These are phyloP conservation scores for Parnassius orleans DNA, from an alignment of 2,888 invertebrate species.

Conservation along the genomic window DNA sequence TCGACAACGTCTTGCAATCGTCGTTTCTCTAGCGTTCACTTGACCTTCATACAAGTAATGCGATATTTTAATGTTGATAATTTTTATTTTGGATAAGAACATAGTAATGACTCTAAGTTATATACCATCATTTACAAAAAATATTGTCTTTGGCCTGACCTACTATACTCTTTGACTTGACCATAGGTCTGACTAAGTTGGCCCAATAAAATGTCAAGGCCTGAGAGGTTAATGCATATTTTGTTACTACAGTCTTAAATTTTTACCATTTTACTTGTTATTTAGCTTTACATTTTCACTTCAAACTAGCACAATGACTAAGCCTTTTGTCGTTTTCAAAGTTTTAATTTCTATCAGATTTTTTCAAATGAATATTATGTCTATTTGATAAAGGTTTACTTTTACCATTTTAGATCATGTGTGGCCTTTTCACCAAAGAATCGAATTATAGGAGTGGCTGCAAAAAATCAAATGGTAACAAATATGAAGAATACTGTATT, in stretches of 20 bases:
- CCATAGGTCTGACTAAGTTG: no score
- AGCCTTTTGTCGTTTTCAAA: slow-evolving; percentile 20
- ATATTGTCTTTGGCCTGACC: no score
- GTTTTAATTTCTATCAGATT: background rate
- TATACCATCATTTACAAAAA: no score
- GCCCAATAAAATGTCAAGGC: no score
- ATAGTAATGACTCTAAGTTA: no score
- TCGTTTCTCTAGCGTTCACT: no score
- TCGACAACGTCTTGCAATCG: no score
- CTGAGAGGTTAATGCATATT: no score
- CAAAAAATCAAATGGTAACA: slow-evolving; percentile 97
- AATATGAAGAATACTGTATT: slow-evolving; percentile 98
- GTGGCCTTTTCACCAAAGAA: slow-evolving; percentile 97
- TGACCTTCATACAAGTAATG: no score
- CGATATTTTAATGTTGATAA: no score
- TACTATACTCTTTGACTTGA: no score
- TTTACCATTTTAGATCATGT: slow-evolving; percentile 87
- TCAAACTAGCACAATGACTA: slow-evolving; percentile 13
- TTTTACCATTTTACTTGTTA: background rate
- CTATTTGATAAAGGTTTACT: background rate
- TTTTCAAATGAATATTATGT: background rate
- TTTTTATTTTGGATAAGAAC: no score
- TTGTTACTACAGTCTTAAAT: background rate
- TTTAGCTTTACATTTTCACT: slow-evolving; percentile 5
- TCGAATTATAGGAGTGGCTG: slow-evolving; percentile 96